Conservation (phyloP, 2,113 vertebrate species). For the Sardina pilchardus region DNA sequence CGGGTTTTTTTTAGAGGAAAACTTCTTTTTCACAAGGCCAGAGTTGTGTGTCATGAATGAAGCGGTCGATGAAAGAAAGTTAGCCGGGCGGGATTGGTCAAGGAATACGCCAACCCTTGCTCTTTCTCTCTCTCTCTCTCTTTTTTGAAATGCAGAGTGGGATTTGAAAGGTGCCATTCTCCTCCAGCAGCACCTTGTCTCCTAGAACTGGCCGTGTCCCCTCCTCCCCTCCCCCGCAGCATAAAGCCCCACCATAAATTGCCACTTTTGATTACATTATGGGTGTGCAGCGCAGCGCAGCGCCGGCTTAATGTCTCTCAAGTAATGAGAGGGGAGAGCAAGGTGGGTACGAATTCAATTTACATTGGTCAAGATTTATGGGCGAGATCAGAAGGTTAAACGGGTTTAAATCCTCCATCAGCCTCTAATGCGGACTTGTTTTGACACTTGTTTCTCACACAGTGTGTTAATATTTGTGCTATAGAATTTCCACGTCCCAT, state of each 20-base stretch:
- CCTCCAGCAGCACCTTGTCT: not conserved
- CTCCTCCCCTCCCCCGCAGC: not conserved
- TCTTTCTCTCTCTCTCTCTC: not conserved
- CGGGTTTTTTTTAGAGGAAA: not conserved
- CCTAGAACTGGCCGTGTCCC: not conserved
- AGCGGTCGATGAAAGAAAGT: not conserved
- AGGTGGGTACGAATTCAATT: not conserved
- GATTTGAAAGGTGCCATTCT: not conserved
- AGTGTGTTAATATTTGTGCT: slow-evolving; percentile 16
- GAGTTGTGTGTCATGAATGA: not conserved
- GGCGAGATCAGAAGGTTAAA: not conserved
- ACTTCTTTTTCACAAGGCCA: not conserved
- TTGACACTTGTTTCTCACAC: slow-evolving; percentile 6
- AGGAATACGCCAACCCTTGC: not conserved
- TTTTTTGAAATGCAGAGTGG: not conserved
- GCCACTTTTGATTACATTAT: not conserved
- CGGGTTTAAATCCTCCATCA: slow-evolving; percentile 2
- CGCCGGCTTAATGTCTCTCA: not conserved
- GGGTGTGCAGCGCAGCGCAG: not conserved
- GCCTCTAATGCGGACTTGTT: not conserved
- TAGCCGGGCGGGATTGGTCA: not conserved
- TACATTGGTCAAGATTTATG: not conserved
- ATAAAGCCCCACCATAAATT: not conserved
- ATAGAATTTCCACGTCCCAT: slow-evolving; percentile 1
- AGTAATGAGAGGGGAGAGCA: not conserved